Evolutionary conservation across 1,140 invertebrate genomes (phyloP).

Genomic region (Meloidogyne floridensis): DNA sequence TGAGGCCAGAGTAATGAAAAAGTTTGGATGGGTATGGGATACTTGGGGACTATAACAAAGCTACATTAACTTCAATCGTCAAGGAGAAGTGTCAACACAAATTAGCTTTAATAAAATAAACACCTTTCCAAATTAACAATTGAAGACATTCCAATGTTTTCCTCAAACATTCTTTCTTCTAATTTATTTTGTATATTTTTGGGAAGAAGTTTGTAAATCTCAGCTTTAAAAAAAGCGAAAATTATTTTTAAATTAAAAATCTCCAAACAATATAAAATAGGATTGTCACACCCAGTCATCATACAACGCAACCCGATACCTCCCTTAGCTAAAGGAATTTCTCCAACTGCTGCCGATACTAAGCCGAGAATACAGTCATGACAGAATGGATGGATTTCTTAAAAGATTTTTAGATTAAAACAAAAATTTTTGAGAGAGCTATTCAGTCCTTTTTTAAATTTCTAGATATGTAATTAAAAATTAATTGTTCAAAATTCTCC

Average conservation of each 20-base stretch:
- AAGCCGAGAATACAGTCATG: slow-evolving; percentile 16
- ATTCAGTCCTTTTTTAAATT: too few relatives aligned
- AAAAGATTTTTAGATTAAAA: background rate
- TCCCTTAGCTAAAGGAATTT: slow-evolving; percentile 34
- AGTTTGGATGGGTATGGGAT: too few relatives aligned
- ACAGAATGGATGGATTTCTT: slow-evolving; percentile 29
- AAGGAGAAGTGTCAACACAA: too few relatives aligned
- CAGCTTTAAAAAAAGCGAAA: slow-evolving; percentile 31
- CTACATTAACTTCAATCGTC: too few relatives aligned
- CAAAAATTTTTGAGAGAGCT: too few relatives aligned
- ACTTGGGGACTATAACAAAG: too few relatives aligned
- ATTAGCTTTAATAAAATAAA: background rate
- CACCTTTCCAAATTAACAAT: slow-evolving; percentile 38
- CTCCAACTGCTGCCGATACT: slow-evolving; percentile 26
- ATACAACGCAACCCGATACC: slow-evolving; percentile 30
- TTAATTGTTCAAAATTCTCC: too few relatives aligned
- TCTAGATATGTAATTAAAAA: too few relatives aligned
- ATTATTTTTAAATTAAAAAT: background rate
- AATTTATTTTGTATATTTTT: slow-evolving; percentile 31
- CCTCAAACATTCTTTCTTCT: slow-evolving; percentile 43
- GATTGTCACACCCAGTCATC: slow-evolving; percentile 31
- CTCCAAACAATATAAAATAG: slow-evolving; percentile 30
- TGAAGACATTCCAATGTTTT: slow-evolving; percentile 38
- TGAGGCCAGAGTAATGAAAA: too few relatives aligned
- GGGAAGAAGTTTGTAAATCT: slow-evolving; percentile 31